Evolutionary conservation across 1,140 invertebrate genomes (phyloP).

Genomic region (Meloidogyne exigua): DNA sequence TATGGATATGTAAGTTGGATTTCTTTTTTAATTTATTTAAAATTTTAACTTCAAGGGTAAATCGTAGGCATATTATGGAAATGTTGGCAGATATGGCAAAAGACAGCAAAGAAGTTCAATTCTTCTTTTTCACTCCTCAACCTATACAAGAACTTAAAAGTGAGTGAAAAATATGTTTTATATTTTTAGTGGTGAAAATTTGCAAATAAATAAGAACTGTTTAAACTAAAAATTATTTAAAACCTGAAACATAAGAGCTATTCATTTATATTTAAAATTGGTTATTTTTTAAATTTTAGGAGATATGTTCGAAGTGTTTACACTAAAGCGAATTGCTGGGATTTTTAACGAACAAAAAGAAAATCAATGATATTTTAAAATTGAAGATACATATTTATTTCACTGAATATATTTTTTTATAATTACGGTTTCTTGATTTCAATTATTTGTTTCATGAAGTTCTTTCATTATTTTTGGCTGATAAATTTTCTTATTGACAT

Average conservation of each 20-base stretch:
- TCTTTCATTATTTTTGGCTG: no score
- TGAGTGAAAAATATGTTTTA: background rate
- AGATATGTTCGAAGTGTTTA: conserved; percentile 11
- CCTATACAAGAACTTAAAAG: conserved; percentile 48
- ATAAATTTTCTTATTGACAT: no score
- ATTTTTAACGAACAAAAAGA: conserved; percentile 3
- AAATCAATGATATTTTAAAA: background rate
- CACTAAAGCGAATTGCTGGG: conserved; percentile 18
- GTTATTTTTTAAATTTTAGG: background rate
- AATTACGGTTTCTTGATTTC: no score
- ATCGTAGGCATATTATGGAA: conserved; percentile 38
- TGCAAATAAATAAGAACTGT: background rate
- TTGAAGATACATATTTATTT: no score
- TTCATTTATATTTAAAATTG: no score
- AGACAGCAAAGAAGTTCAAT: conserved; percentile 47
- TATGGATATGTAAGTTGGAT: conserved; percentile 72
- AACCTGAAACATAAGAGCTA: no score
- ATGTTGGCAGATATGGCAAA: conserved; percentile 46
- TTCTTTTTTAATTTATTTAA: background rate
- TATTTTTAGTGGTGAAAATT: background rate
- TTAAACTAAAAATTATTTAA: no score
- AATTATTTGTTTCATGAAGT: no score
- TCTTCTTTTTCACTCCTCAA: conserved; percentile 62
- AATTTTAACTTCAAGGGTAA: conserved; percentile 12
- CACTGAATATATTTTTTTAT: no score